A percentile compares a stretch with the other conserved stretches of the same genome.
phyloP scores from a whole-genome alignment of 2,888 invertebrate species.

The Brachypterus glaber region DNA sequence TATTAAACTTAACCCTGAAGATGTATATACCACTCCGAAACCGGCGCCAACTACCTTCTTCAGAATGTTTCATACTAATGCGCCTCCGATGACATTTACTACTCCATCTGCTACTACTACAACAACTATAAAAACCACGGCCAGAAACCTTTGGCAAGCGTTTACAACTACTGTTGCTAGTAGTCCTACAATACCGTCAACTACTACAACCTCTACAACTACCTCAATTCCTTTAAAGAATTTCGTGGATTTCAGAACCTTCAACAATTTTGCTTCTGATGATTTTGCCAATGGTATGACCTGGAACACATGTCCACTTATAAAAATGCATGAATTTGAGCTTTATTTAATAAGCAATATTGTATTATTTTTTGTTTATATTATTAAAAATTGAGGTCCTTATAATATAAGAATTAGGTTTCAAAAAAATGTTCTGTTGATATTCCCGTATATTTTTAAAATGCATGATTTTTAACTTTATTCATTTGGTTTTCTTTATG shows the following conservation, averaged over 20 bases:
- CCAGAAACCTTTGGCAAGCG: slow-evolving; percentile 20
- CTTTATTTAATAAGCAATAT: background rate
- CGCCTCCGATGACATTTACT: slow-evolving; percentile 18
- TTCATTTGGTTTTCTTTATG: no score
- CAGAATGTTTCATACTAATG: slow-evolving; percentile 25
- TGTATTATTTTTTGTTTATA: no score
- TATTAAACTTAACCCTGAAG: slow-evolving; percentile 15
- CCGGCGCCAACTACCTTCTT: slow-evolving; percentile 26
- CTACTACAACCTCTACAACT: slow-evolving; percentile 21
- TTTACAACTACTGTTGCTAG: slow-evolving; percentile 10
- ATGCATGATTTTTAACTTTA: no score
- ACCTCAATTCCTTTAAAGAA: slow-evolving; percentile 27
- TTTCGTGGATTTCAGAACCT: slow-evolving; percentile 39
- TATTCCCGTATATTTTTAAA: no score
- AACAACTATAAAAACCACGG: slow-evolving; percentile 27
- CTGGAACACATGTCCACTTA: slow-evolving; percentile 1
- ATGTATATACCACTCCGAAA: slow-evolving; percentile 34
- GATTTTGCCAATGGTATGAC: slow-evolving; percentile 33
- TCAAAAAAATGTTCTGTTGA: no score
- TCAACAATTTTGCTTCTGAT: slow-evolving; percentile 34
- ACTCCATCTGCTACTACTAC: slow-evolving; percentile 27
- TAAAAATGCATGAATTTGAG: background rate
- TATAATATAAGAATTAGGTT: no score
- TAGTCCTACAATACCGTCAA: slow-evolving; percentile 9
- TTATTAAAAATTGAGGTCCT: no score